Base-by-base conservation (phyloP, 2,797 vertebrate species). In the Acestrorhynchus altus region DNA sequence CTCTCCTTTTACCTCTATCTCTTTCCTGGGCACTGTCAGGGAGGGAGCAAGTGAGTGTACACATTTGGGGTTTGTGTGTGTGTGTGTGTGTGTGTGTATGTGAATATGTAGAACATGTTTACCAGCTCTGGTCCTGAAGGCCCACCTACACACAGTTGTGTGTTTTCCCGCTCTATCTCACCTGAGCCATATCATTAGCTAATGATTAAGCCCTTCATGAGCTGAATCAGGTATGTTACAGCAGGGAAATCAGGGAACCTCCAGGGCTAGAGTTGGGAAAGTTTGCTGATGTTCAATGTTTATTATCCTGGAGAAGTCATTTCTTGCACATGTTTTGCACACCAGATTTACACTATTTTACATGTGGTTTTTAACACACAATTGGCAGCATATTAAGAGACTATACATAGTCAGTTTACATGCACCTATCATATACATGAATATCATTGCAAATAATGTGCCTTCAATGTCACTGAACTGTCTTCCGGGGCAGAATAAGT, bases 91-190 rank as follows among this genome's bases (percentile, higher is more conserved):
- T 54, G 52, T 51, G 39, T 54, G 49, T 20, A 49, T 49, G 42
- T 72, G 67, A 76, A 51, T 70, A 57, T 76, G 60, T n/a, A 65
- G 20, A 76, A 4, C 46, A 54, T 57, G 24, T 57, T 57, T 57
- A 4, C 18, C 16, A 15, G 7, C 54, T 26, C 54, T 24, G 26
- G 22, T 57, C 54, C 54, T 57, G 24, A 24, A 57, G 54, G 24
- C 24, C 54, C 24, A 10, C 54, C 54, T 57, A 57, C 54, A 15
- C 54, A 57, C 13, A 26, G 54, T 57, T 26, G 24, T 57, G 26
- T 57, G 24, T 57, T 57, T 57, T 4, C 54, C 24, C 13, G 13
- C 54, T 57, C 4, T 26, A 28, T 11, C 54, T 28, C 24, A 57
- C 42, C 49, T 31, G 28, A 72, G 54, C 28, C 54, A 57, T 57